These are phyloP conservation scores for Siniperca undulata DNA, from an alignment of 2,797 vertebrate species.

Conservation along the genomic window DNA sequence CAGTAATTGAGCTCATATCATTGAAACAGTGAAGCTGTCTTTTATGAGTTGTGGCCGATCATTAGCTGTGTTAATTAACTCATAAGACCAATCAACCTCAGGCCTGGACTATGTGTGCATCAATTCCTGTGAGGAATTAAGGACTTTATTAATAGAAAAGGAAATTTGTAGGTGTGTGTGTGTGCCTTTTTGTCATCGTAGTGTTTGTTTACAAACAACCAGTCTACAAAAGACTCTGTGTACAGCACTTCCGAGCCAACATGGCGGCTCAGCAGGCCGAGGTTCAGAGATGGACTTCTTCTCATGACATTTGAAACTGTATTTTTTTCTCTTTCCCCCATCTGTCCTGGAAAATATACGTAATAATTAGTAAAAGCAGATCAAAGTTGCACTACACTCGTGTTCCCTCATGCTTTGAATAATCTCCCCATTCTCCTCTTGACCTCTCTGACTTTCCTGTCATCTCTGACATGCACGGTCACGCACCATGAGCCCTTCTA, in stretches of 20 bases:
- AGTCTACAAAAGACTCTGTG: background rate
- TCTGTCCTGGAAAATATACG: background rate
- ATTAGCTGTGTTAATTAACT: constrained; percentile 77
- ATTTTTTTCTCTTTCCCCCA: background rate
- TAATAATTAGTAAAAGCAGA: background rate
- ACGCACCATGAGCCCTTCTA: constrained; percentile 51
- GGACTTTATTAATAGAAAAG: constrained; percentile 53
- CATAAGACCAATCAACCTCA: constrained; percentile 79
- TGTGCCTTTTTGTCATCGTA: background rate
- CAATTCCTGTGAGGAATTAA: constrained; percentile 75
- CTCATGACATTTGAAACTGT: background rate
- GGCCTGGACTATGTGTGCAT: constrained; percentile 71
- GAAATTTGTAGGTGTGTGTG: constrained; percentile 17
- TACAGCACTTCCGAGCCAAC: background rate
- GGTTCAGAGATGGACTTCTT: background rate
- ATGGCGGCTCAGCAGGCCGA: constrained; percentile 7
- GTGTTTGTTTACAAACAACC: constrained; percentile 34
- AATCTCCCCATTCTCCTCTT: constrained; percentile 36
- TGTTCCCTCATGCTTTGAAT: constrained; percentile 33
- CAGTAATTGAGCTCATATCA: constrained; percentile 83
- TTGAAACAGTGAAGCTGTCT: constrained; percentile 70
- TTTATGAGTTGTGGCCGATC: constrained; percentile 66
- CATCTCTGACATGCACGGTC: constrained; percentile 75
- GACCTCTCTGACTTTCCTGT: constrained; percentile 54
- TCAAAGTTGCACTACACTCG: constrained; percentile 7